Evolutionary conservation across 2,113 vertebrate species (phyloP), one percentile per base, ranked within the genome.

Genomic region (Tachycineta bicolor): DNA sequence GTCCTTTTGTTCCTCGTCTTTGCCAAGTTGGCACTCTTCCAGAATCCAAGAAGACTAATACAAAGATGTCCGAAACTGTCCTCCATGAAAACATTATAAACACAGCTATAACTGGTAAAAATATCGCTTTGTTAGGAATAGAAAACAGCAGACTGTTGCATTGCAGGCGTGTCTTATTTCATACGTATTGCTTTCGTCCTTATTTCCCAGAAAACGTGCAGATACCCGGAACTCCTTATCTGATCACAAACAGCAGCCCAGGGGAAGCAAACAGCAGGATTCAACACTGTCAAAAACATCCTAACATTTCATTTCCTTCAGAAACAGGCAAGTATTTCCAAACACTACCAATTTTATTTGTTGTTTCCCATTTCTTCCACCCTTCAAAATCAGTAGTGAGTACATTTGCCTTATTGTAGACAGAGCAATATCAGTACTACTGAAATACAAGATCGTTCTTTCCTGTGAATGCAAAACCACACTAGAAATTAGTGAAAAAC

Each of bases 1-100:
- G 78, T 82, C 89, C 88, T 94, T 97, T 96, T 97, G 76, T 94
- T 97, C 78, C 90, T 96, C 80, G 84, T 62, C 81, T 74, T 83
- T 89, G 79, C 67, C 82, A 96, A 90, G 52, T 68, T 97, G 94
- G 88, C 92, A 70, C 50, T 79, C 78, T 73, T 76, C 95, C 90
- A 96, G 84, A 96, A 92, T 33, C 22, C 78, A 77, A 77, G 58
- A 74, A 91, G 56, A 81, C 39, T 60, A 52, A 41, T 39, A 79
- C 67, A 93, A 97, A 96, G 47, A 84, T 49, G 79, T 19, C 79
- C 63, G 44, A 87, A 94, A 43, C 37, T 50, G 70, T 56, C 52
- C 25, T 78, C 71, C 67, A 28, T 25, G 29, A 77, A 90, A 93
- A 93, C 17, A 89, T 20, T 85, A 31, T 69, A 68, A 21, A 60